phyloP scores from a whole-genome alignment of 1,140 invertebrate species.

The Cepaea nemoralis region DNA sequence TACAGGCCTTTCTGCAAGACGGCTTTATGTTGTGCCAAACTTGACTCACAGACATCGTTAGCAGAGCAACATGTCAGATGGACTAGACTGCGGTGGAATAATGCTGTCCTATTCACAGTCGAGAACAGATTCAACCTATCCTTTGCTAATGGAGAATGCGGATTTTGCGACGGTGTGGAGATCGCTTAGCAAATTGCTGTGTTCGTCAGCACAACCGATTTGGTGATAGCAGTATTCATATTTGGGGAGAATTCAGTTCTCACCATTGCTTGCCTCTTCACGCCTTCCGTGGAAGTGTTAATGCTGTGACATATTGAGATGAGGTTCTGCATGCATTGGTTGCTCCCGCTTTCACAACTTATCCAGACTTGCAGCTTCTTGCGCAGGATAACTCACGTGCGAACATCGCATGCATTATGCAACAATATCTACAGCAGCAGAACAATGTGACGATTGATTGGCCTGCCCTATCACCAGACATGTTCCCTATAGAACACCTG shows the following conservation, averaged over 20 bases:
- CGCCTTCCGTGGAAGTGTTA: constrained; percentile 4
- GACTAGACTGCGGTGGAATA: not conserved
- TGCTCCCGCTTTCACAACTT: too few species aligned
- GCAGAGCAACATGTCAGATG: constrained; percentile 6
- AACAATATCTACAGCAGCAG: too few species aligned
- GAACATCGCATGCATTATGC: too few species aligned
- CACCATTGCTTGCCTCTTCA: not conserved
- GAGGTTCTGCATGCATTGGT: too few species aligned
- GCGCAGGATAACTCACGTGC: too few species aligned
- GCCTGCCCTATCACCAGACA: too few species aligned
- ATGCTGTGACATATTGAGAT: constrained; percentile 2
- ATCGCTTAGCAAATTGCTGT: not conserved
- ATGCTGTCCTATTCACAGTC: not conserved
- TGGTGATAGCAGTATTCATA: not conserved
- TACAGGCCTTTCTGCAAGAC: not conserved
- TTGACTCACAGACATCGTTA: not conserved
- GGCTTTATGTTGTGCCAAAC: not conserved
- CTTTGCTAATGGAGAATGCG: too few species aligned
- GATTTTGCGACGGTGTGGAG: not conserved
- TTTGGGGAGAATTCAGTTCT: not conserved
- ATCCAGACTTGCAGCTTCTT: too few species aligned
- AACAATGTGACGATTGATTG: too few species aligned
- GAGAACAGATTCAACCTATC: not conserved
- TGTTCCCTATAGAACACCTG: too few species aligned
- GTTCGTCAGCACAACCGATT: not conserved